Conservation (phyloP, 2,888 invertebrate genomes). For the Aphrophora alni region DNA sequence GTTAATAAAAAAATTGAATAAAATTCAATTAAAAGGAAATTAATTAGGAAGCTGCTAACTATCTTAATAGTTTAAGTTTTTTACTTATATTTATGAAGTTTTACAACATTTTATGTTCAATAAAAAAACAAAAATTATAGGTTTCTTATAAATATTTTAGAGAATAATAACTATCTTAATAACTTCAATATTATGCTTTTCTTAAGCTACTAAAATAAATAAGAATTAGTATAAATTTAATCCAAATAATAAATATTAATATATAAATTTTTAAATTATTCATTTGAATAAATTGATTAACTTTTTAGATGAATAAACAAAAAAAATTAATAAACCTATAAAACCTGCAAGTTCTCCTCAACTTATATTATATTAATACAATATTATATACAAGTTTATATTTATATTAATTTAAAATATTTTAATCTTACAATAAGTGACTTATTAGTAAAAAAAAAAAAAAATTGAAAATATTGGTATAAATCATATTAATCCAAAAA, state of each 20-base stretch:
- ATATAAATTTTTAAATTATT: not conserved
- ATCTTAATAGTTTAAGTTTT: slow-evolving; percentile 58
- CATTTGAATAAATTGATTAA: not conserved
- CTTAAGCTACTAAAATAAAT: too few species aligned
- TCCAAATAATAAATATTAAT: too few species aligned
- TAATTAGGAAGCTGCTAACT: slow-evolving; percentile 69
- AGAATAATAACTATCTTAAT: not conserved
- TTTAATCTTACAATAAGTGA: not conserved
- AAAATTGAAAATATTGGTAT: not conserved
- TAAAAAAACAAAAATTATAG: too few species aligned
- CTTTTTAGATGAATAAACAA: not conserved
- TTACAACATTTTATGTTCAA: not conserved
- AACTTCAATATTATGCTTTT: not conserved
- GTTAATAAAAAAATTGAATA: slow-evolving; percentile 69
- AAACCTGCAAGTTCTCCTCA: not conserved
- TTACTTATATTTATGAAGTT: not conserved
- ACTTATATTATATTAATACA: not conserved
- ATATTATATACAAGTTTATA: too few species aligned
- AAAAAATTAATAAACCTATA: not conserved
- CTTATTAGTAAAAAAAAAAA: not conserved
- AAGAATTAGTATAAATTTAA: too few species aligned
- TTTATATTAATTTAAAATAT: not conserved
- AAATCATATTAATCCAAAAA: not conserved
- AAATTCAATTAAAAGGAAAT: slow-evolving; percentile 67
- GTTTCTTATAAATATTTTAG: not conserved